Base-by-base conservation (phyloP, 2,888 invertebrate genomes). In the Sialis lutaria region DNA sequence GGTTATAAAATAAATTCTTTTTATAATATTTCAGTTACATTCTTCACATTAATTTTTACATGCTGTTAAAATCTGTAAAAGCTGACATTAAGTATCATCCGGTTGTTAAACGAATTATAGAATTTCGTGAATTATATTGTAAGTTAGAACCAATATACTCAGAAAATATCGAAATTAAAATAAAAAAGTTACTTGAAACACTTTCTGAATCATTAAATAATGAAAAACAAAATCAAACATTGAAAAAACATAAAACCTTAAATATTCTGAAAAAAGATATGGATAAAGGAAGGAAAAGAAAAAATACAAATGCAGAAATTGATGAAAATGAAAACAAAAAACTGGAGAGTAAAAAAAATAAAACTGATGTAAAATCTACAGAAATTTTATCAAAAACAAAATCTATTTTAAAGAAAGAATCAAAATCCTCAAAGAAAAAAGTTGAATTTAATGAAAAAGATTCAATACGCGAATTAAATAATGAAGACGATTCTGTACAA, bases 31-130 rank as follows among this genome's bases (percentile, higher is more conserved):
- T 73, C 59, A 90, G 89, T 60, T 93, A 93, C 60, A 84, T 84
- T 55, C 77, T 80, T 22, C 92, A 93, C 61, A 79, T 93, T 37
- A 74, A 78, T 44, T 90, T 87, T 65, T 93, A 92, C 64, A 63
- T 95, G 54, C 70, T 87, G 54, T 64, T 95, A 10, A 91, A 91
- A 69, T 75, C 84, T 47, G 80, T 81, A 58, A 78, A 77, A 55
- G 66, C 73, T 22, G 72, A 75, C 47, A 72, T 87, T 22, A 76
- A 79, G 56, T 79, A 81, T 55, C 96, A 97, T 70, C 95, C 96
- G n/a, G 79, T 95, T 9, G 75, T 88, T 40, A 85, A 87, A 60
- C 73, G 88, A 51, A 68, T 96, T 45, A 79, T 83, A 49, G 86
- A 89, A 59, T 84, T 85, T 57, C 74, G 81, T 51, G 76, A 86